These are phyloP conservation scores for Ispidina picta DNA, from an alignment of 2,797 vertebrate species.

Conservation along the genomic window DNA sequence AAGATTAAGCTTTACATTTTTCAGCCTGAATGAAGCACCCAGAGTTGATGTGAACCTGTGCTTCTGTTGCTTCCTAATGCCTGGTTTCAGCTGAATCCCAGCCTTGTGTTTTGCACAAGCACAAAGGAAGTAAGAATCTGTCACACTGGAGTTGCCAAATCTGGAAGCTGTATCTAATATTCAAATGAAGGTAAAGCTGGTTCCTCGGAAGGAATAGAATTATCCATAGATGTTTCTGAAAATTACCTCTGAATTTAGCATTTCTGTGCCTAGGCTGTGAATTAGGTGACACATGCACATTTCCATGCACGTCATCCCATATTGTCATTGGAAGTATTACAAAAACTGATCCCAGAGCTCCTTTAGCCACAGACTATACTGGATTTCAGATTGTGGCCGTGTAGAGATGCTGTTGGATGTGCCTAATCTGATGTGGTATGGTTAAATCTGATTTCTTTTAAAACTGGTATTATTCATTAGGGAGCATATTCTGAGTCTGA, in stretches of 20 bases:
- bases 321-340: neutral
- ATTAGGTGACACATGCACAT: neutral
- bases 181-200: neutral
- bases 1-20: neutral
- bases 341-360: neutral
- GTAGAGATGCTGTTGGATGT: neutral
- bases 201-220: neutral
- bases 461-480: slow-evolving; percentile 7
- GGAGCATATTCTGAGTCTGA: slow-evolving; percentile 28
- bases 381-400: neutral
- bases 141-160: neutral
- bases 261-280: neutral
- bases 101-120: neutral
- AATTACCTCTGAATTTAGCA: neutral
- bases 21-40: neutral
- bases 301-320: neutral
- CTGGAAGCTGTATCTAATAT: neutral
- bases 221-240: neutral
- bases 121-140: neutral
- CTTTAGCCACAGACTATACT: neutral
- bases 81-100: neutral
- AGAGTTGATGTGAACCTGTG: neutral
- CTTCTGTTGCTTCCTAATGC: neutral
- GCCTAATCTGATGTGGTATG: neutral
- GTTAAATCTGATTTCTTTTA: neutral